Evolutionary conservation across 2,797 vertebrate genomes (phyloP), one percentile per base, ranked within the genome.

Genomic region (Falco berigora): DNA sequence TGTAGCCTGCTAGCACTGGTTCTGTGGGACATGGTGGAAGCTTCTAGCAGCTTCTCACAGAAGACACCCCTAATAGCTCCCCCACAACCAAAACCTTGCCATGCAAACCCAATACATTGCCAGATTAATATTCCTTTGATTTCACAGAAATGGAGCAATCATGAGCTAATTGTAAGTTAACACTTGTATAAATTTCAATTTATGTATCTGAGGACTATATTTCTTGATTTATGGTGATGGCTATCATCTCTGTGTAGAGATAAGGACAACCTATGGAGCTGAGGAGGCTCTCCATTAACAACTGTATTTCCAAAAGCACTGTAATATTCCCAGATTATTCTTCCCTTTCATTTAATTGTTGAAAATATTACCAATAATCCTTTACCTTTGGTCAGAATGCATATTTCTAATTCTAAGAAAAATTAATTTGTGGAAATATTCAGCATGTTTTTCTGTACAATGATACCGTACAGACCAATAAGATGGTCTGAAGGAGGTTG

Each of bases 121-220:
- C 47, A 58, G 27, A 75, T 87, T 81, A 83, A 14, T 67, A 47
- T 69, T 75, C 32, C 61, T 94, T 92, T 72, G 77, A 76, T 10
- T 80, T 66, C 36, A 88, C 56, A 2, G 5, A 92, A 94, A 82
- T 34, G 40, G 55, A 92, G 40, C 7, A 87, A 67, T n/a, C 12
- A 12, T 36, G 21, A 16, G 5, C 11, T 91, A 84, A 85, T 90
- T 94, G 66, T 74, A 92, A 96, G 56, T 38, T 77, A 66, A 73
- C 30, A 78, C 88, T 86, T 91, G 63, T 84, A 85, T 61, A 67
- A 61, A 82, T 91, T 92, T 93, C 18, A 80, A 30, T 79, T 87
- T 44, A 50, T 83, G 10, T 81, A 38, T 61, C 66, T 78, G 32
- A 92, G 42, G 66, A 61, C n/a, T 42, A 44, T 49, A 7, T 81